A percentile compares a stretch with the other conserved stretches of the same genome.
These are phyloP conservation scores for Microtus montanus DNA, from an alignment of 2,113 vertebrate genomes.

Conservation along the genomic window DNA sequence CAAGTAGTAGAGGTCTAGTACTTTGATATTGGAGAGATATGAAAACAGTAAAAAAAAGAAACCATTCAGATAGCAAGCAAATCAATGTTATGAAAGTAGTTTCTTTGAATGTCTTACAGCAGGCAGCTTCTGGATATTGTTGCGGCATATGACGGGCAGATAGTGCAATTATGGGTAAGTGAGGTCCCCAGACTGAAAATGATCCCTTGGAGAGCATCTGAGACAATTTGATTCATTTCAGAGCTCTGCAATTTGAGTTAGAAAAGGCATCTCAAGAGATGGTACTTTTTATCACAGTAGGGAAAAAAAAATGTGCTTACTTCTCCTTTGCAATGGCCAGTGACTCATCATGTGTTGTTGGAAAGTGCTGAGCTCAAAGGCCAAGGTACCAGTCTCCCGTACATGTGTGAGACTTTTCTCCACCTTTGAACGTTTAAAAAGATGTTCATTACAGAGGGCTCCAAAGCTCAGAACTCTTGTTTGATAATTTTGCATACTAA, in stretches of 20 bases:
- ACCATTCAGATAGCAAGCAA: constrained; percentile 2
- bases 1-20: neutral
- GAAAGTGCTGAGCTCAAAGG: constrained; percentile 47
- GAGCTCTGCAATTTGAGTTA: constrained; percentile 45
- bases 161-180: neutral
- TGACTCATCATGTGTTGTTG: constrained; percentile 24
- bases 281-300: neutral
- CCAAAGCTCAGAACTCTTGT: constrained; percentile 39
- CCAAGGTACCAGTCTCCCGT: constrained; percentile 47
- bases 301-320: constrained; percentile 52
- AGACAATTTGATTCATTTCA: constrained; percentile 52
- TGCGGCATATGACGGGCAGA: neutral
- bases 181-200: constrained; percentile 4
- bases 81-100: constrained; percentile 19
- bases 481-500: constrained; percentile 40
- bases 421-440: constrained; percentile 73
- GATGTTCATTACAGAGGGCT: constrained; percentile 26
- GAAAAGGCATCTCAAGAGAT: constrained; percentile 31
- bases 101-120: neutral
- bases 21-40: neutral
- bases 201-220: neutral
- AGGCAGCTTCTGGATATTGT: neutral
- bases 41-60: neutral
- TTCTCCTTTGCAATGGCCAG: constrained; percentile 34
- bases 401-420: constrained; percentile 47